Conservation (phyloP, 2,888 invertebrate genomes). For the Volucella bombylans region DNA sequence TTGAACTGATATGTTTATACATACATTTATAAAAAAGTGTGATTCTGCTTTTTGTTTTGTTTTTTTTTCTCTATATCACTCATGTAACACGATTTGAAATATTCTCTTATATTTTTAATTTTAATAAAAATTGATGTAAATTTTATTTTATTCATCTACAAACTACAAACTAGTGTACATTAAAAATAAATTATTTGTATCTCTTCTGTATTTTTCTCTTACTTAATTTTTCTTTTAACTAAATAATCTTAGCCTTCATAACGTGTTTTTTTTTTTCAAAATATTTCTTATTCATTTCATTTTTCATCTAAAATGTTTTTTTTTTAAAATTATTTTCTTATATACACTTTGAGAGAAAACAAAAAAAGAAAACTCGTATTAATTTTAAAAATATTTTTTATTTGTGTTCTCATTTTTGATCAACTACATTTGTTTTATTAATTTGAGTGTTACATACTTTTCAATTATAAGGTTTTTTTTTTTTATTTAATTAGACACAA, state of each 20-base stretch:
- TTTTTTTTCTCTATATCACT: constrained; percentile 36
- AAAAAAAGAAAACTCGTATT: constrained; percentile 39
- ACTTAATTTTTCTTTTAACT: constrained; percentile 22
- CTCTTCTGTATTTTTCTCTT: constrained; percentile 21
- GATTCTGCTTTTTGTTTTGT: constrained; percentile 34
- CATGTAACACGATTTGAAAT: constrained; percentile 56
- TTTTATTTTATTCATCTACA: constrained; percentile 41
- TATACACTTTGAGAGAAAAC: constrained; percentile 22
- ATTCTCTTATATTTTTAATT: constrained; percentile 11
- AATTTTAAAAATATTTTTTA: constrained; percentile 62
- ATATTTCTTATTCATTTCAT: constrained; percentile 11
- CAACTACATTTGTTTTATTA: constrained; percentile 5
- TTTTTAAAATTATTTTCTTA: constrained; percentile 34
- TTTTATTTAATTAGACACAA: constrained; percentile 40
- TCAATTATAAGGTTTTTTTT: constrained; percentile 28
- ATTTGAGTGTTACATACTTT: constrained; percentile 49
- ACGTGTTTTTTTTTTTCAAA: constrained; percentile 36
- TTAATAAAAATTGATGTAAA: constrained; percentile 53
- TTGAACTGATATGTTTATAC: constrained; percentile 74
- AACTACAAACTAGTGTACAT: constrained; percentile 59
- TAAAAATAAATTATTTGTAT: constrained; percentile 58
- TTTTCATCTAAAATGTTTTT: constrained; percentile 44
- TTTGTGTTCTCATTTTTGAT: constrained; percentile 27
- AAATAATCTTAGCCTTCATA: constrained; percentile 44
- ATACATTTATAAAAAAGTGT: constrained; percentile 59